These are phyloP conservation scores for Nymphalis io DNA, from an alignment of 1,140 invertebrate species.

Conservation along the genomic window DNA sequence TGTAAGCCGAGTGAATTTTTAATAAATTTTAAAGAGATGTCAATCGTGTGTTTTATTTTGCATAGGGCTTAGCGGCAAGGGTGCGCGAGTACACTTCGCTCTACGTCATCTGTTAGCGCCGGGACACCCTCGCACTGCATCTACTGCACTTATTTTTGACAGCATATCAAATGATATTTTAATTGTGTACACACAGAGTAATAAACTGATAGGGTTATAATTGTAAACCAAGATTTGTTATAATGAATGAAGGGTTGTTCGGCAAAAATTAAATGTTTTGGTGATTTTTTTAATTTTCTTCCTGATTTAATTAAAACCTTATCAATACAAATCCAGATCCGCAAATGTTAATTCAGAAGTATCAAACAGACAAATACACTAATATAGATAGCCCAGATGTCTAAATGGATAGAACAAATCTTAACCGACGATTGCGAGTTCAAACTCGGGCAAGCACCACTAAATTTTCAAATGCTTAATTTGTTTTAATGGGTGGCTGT, in stretches of 20 bases:
- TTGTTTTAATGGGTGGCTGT: no score
- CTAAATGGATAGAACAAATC: no score
- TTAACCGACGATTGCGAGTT: no score
- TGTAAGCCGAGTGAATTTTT: constrained; percentile 77
- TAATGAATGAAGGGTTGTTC: neutral
- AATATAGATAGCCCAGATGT: no score
- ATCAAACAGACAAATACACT: no score
- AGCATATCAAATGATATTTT: constrained; percentile 76
- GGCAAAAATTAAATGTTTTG: neutral
- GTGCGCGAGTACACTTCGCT: constrained; percentile 80
- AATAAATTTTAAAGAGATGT: constrained; percentile 81
- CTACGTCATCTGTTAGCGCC: constrained; percentile 79
- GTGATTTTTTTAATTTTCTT: no score
- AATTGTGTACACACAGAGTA: constrained; percentile 58
- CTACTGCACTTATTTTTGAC: constrained; percentile 73
- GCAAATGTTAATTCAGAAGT: no score
- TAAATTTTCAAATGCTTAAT: no score
- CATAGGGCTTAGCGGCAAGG: constrained; percentile 72
- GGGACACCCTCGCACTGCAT: constrained; percentile 50
- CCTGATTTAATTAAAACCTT: no score
- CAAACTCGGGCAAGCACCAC: no score
- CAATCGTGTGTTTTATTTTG: constrained; percentile 80
- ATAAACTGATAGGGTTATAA: constrained; percentile 39
- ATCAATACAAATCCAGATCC: no score
- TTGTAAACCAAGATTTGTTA: constrained; percentile 32